Evolutionary conservation across 2,113 vertebrate genomes (phyloP).

Genomic region (Ptilorrhoa leucosticta): DNA sequence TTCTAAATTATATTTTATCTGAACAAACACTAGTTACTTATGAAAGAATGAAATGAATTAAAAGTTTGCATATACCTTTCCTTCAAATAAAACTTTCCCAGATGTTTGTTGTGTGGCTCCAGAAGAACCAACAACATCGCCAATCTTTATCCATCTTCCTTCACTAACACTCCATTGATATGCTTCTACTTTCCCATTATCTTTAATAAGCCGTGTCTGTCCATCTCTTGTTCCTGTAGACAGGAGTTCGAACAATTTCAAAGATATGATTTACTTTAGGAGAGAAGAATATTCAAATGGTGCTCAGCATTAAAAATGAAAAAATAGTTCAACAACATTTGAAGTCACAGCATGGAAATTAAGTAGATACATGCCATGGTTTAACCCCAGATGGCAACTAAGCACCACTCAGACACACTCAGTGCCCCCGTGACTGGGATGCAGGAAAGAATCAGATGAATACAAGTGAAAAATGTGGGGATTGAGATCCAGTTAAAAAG

Average conservation of each 20-base stretch:
- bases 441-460: neutral
- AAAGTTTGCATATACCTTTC: constrained; percentile 82
- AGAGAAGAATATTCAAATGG: neutral
- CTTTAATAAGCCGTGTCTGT: constrained; percentile 81
- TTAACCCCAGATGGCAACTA: neutral
- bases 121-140: constrained; percentile 95
- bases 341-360: neutral
- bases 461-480: neutral
- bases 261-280: neutral
- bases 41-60: neutral
- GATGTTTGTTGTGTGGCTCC: constrained; percentile 87
- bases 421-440: accelerated
- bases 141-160: constrained; percentile 93
- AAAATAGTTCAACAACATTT: neutral
- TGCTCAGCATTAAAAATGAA: neutral
- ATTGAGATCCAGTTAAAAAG: neutral
- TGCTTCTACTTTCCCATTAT: constrained; percentile 77
- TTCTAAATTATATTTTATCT: neutral
- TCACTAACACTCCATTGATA: constrained; percentile 82
- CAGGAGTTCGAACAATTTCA: neutral
- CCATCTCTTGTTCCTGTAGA: constrained; percentile 77
- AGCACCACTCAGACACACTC: neutral
- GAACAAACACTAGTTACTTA: neutral
- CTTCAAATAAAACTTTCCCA: constrained; percentile 91
- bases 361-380: neutral